Conservation (phyloP, 2,113 vertebrate genomes). For the Alexandromys fortis region DNA sequence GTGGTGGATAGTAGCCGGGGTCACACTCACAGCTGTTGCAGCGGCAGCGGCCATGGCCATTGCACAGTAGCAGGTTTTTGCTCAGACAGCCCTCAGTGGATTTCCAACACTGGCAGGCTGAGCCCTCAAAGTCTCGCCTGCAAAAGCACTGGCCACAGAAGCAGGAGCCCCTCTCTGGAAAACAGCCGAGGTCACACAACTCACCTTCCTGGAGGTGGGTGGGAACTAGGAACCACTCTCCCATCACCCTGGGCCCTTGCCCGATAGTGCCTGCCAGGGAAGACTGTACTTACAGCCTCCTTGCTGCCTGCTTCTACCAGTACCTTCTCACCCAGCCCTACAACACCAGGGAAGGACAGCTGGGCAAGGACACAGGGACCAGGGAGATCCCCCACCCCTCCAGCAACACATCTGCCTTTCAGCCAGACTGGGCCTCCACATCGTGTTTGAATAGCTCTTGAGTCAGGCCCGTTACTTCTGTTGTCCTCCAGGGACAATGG, state of each 20-base stretch:
- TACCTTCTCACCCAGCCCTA: neutral
- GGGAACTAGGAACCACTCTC: neutral
- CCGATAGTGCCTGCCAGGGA: neutral
- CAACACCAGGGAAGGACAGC: neutral
- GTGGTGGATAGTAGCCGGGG: constrained; percentile 84
- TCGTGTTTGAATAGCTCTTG: neutral
- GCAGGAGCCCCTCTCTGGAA: constrained; percentile 87
- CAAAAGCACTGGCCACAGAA: constrained; percentile 90
- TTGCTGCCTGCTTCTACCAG: constrained; percentile 26
- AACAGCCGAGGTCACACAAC: accelerated
- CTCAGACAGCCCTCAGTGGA: constrained; percentile 83
- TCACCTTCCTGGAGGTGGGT: neutral
- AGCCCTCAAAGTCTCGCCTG: constrained; percentile 76
- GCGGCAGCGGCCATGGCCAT: constrained; percentile 87
- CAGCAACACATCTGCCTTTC: too few species aligned
- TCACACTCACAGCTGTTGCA: constrained; percentile 91
- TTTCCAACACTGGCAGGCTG: constrained; percentile 89
- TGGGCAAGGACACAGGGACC: too few species aligned
- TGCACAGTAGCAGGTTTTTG: constrained; percentile 71
- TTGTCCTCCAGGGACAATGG: neutral
- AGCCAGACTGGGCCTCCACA: neutral
- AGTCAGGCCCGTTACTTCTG: neutral
- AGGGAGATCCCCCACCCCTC: neutral
- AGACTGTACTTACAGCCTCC: constrained; percentile 87
- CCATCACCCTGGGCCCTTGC: neutral